Base-by-base conservation (phyloP, 2,797 vertebrate genomes). In the Brachyalestes nurse region DNA sequence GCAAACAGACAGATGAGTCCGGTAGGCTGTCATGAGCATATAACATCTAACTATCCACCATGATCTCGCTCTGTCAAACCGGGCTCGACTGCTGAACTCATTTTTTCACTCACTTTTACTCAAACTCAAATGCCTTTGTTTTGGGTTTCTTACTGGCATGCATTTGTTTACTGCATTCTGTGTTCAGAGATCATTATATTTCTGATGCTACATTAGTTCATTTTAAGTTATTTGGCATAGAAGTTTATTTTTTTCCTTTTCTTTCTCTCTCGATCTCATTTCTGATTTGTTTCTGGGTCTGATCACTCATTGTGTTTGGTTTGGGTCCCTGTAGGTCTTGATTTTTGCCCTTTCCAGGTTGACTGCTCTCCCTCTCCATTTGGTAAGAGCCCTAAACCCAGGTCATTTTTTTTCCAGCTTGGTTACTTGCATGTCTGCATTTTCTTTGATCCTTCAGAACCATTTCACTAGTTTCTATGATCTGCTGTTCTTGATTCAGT, bases 291-390 rank as follows among this genome's bases (percentile, higher is more conserved):
- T 82, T 88, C 78, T 84, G 85, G 84, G 94, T 95, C 95, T 96
- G 95, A 96, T 96, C 96, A 96, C 94, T 96, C 96, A 92, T 97
- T 96, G 96, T 96, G 94, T 98, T 95, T 97, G 96, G 95, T 99
- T 99, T 99, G 97, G 97, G 96, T 99, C 91, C 96, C 95, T 96
- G 94, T 99, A 99, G 98, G 98, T 99, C 96, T 99, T 98, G 97
- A 97, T 98, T 98, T 99, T 97, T 97, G 96, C 97, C 95, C 96
- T 97, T 99, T 98, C 97, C 97, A 99, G 96, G 96, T 98, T 96
- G 98, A 97, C 93, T 97, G 92, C 96, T 97, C 97, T 92, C 94
- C 97, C 89, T 97, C 97, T 95, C 93, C 96, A 90, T 99, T 99
- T 98, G 98, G 97, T 99, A 99, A 99, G 98, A 96, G 93, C 92